Percentiles rank a stretch among this genome's conserved stretches.
Evolutionary conservation across 1,140 invertebrate genomes (phyloP).

Genomic region (Penaeus chinensis): DNA sequence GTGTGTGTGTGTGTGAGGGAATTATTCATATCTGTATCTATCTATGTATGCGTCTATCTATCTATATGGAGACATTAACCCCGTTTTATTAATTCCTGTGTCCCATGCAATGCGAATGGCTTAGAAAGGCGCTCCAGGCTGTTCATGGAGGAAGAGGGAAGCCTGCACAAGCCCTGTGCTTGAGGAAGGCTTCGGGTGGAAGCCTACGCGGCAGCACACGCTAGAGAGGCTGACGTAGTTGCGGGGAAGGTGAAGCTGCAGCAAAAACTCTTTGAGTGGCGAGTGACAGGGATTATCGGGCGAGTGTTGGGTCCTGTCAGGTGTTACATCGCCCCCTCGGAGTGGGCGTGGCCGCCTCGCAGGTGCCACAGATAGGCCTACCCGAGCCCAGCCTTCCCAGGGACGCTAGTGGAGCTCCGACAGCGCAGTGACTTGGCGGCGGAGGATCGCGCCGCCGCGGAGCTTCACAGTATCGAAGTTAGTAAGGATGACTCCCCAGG

Average conservation of each 20-base stretch:
- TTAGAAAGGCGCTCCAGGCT: no score
- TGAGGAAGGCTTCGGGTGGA: not conserved
- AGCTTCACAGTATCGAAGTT: constrained; percentile 44
- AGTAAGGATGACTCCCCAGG: constrained; percentile 27
- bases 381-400: not conserved
- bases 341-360: constrained; percentile 27
- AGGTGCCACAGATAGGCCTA: constrained; percentile 15
- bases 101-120: no score
- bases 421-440: not conserved
- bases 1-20: not conserved
- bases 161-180: no score
- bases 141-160: no score
- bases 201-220: not conserved
- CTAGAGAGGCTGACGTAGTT: not conserved
- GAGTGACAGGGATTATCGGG: constrained; percentile 50
- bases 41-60: constrained; percentile 22
- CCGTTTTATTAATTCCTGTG: no score
- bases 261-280: constrained; percentile 43
- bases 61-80: not conserved
- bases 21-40: not conserved
- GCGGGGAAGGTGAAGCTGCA: constrained; percentile 7
- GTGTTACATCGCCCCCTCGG: constrained; percentile 34
- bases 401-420: not conserved
- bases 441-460: not conserved
- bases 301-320: constrained; percentile 10